phyloP scores from a whole-genome alignment of 2,888 invertebrate genomes.

The Ennomos fuscantarius region DNA sequence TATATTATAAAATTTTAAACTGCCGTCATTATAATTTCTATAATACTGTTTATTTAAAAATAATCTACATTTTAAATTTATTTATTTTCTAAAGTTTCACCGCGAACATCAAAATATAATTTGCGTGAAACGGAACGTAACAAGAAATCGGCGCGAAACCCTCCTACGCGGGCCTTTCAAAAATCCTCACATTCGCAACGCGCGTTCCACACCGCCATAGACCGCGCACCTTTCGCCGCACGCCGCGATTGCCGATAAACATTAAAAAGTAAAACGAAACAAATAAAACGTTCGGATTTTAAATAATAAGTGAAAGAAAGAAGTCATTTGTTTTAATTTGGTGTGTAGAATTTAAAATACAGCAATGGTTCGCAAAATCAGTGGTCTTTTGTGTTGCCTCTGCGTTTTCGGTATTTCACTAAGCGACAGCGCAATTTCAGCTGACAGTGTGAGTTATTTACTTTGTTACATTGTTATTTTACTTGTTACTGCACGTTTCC shows the following conservation, averaged over 20 bases:
- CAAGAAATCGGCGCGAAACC: conserved; percentile 77
- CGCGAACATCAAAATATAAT: conserved; percentile 1
- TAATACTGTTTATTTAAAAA: no score
- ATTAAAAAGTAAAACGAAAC: conserved; percentile 39
- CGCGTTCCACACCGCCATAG: conserved; percentile 66
- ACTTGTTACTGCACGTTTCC: neutral
- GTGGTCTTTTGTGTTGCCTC: conserved; percentile 74
- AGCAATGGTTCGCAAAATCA: conserved; percentile 77
- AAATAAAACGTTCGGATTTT: conserved; percentile 32
- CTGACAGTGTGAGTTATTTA: conserved; percentile 69
- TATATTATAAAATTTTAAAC: no score
- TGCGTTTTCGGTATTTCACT: conserved; percentile 75
- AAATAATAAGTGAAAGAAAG: conserved; percentile 35
- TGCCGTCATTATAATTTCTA: no score
- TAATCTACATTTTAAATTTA: no score
- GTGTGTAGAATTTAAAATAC: conserved; percentile 26
- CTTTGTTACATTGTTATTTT: neutral
- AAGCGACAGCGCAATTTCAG: conserved; percentile 76
- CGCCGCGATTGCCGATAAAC: conserved; percentile 45
- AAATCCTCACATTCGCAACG: conserved; percentile 71
- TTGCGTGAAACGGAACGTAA: conserved; percentile 68
- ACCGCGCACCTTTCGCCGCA: conserved; percentile 75
- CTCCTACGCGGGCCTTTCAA: conserved; percentile 85
- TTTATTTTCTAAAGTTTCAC: neutral
- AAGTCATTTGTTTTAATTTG: conserved; percentile 20